Evolutionary conservation across 1,140 invertebrate genomes (phyloP), one percentile per base, ranked within the genome.

Genomic region (Frieseomelitta varia): DNA sequence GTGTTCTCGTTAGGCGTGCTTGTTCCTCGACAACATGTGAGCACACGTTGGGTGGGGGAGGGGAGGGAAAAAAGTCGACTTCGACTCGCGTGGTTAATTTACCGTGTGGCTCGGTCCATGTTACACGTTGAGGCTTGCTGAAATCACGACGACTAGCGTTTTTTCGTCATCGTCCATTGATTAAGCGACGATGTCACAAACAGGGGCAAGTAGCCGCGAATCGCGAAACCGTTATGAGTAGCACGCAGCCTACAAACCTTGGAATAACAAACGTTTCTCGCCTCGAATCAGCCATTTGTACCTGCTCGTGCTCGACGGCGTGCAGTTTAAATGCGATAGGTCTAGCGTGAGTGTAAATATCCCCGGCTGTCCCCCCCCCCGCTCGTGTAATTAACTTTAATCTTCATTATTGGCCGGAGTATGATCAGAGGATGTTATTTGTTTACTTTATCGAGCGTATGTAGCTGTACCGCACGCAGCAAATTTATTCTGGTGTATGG

Each of bases 181-280:
- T 80, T 80, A 58, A 8, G 11, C 24, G 27, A 27, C 19, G 39
- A 65, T 55, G 56, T 51, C 10, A 6, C 8, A 47, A 47, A 47
- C 3, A 12, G 4, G 12, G 63, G 24, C 34, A 30, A 77, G 77
- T 81, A 55, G 65, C 58, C 79, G 86, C 27, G 47, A 88, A 65
- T 69, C 73, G 75, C 47, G 30, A 53, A 87, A 88, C 86, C 79
- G 63, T 88, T 85, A 88, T 24, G 73, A 75, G 30, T 76, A 19
- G 39, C 55, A 27, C 53, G 65, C 56, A 65, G 63, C 39, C 56
- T 39, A 69, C 39, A 47, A 63, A 79, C 61, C 58, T 85, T 65
- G 67, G 71, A 77, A 67, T 63, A 68, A 75, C 71, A 79, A 88
- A 87, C 71, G 71, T 73, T 65, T 47, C 53, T 67, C 34, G 51